Conservation (phyloP, 1,140 invertebrate species). For the Mesaphorura yosii region DNA sequence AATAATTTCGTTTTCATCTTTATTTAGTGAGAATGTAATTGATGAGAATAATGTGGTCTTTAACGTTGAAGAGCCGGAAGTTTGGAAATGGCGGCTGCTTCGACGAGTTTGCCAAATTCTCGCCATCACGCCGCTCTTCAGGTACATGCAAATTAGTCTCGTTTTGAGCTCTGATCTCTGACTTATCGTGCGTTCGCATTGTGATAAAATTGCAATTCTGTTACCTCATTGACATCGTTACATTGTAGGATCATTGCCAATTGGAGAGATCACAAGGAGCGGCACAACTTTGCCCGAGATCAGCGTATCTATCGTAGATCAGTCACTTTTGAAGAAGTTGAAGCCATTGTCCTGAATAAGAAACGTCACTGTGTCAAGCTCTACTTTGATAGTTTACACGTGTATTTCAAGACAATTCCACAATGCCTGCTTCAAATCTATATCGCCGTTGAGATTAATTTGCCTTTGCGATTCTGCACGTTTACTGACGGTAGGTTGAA, state of each 20-base stretch:
- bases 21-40: background rate
- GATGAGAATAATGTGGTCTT: background rate
- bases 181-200: background rate
- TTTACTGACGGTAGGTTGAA: conserved; percentile 2
- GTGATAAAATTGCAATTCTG: background rate
- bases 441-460: background rate
- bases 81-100: background rate
- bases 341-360: background rate
- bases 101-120: background rate
- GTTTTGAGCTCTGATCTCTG: no score
- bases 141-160: background rate
- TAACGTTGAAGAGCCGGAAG: background rate
- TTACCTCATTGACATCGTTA: background rate
- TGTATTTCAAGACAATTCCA: conserved; percentile 1
- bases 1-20: background rate
- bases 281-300: background rate
- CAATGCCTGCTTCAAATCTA: conserved; percentile 5
- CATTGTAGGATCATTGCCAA: conserved; percentile 1
- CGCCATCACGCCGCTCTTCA: background rate
- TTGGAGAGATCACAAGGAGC: conserved; percentile 1
- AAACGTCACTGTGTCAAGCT: background rate
- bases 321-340: background rate
- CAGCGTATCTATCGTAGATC: background rate
- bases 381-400: conserved; percentile 5
- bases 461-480: conserved; percentile 2